Evolutionary conservation across 2,888 invertebrate species (phyloP), one percentile per base, ranked within the genome.

Genomic region (Eudasyphora cyanicolor): DNA sequence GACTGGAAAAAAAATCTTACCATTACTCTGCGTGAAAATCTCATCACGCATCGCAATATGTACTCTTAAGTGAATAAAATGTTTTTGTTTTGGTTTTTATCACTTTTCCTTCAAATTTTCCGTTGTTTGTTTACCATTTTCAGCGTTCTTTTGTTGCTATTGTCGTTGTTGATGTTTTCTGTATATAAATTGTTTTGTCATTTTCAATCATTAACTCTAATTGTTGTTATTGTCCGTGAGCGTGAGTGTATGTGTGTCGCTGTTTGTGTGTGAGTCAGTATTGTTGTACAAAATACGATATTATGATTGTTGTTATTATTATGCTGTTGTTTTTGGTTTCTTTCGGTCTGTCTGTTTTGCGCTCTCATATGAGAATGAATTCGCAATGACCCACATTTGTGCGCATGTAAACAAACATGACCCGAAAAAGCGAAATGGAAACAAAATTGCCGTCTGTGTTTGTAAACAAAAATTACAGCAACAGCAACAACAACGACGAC

Each of bases 341-440:
- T 45, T 54, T 79, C 14, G 45, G 51, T 83, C 75, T 62, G 87
- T 32, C 4, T 32, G 86, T 85, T 86, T 79, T 83, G 87, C 86
- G 85, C 86, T 78, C 75, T 83, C 89, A 78, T 60, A 74, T 82
- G 60, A 21, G 54, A 21, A 54, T 12, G 73, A 87, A 87, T 87
- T 89, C 87, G 86, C 89, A 89, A 89, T 89, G 89, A 90, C 90
- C 90, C 86, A 89, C 82, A 89, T 89, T 89, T 87, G 88, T 87
- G 27, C 75, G 89, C 88, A 89, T 89, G 90, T 89, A 89, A 90
- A 89, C 89, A 90, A 90, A 89, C 89, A 89, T 90, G 90, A 89
- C 89, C 89, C 89, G 89, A 87, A 90, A 89, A 89, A 87, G 82
- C 87, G 88, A 88, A 87, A 88, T 88, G 88, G 88, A 89, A 89